Conservation (phyloP, 2,113 vertebrate genomes). For the Thunnus maccoyii region DNA sequence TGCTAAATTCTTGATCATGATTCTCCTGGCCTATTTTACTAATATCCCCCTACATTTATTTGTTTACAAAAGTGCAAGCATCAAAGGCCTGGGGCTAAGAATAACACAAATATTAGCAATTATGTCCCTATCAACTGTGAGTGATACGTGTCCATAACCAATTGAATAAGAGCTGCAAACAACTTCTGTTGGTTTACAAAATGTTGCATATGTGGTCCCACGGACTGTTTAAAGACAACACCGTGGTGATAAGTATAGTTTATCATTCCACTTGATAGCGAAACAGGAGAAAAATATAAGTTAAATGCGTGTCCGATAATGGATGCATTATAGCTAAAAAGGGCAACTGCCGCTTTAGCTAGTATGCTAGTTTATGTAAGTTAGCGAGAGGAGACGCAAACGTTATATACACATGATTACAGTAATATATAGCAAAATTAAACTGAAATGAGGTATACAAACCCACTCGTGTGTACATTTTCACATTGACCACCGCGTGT, state of each 20-base stretch:
- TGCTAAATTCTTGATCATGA: no score
- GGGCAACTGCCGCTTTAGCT: not conserved
- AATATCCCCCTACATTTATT: no score
- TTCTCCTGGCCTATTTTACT: no score
- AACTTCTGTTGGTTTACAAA: not conserved
- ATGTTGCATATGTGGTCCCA: not conserved
- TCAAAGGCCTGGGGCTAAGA: no score
- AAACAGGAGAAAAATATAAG: no score
- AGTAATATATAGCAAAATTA: rapidly evolving
- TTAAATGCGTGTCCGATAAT: slow-evolving; percentile 28
- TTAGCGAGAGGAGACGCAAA: not conserved
- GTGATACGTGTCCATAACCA: not conserved
- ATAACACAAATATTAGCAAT: not conserved
- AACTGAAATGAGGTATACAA: rapidly evolving
- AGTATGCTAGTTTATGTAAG: not conserved
- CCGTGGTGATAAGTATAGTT: not conserved
- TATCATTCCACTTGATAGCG: no score
- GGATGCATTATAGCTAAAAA: not conserved
- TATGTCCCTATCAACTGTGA: not conserved
- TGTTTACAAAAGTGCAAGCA: no score
- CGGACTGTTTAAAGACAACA: not conserved
- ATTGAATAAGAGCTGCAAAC: not conserved
- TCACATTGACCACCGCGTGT: rapidly evolving
- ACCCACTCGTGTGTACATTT: rapidly evolving
- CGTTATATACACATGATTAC: not conserved